phyloP scores from a whole-genome alignment of 2,797 vertebrate genomes.

The Brachymystax lenok region DNA sequence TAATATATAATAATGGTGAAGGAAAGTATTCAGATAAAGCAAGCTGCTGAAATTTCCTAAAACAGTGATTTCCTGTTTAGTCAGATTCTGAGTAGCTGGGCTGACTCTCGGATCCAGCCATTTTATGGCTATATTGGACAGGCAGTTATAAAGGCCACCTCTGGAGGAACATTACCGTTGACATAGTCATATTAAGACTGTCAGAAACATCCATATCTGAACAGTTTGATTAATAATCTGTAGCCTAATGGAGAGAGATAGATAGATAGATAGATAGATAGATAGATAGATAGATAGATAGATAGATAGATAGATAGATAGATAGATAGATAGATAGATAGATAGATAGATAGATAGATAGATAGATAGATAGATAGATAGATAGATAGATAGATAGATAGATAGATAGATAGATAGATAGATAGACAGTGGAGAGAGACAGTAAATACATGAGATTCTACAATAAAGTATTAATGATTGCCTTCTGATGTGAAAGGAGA shows the following conservation, averaged over 20 bases:
- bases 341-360: neutral
- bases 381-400: neutral
- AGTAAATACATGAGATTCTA: neutral
- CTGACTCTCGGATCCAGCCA: constrained; percentile 3
- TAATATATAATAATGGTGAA: neutral
- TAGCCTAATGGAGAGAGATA: neutral
- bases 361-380: neutral
- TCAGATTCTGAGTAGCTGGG: constrained; percentile 9
- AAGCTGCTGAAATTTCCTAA: neutral
- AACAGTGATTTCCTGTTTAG: neutral
- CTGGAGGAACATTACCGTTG: constrained; percentile 48
- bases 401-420: neutral
- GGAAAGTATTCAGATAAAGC: neutral
- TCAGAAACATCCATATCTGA: constrained; percentile 9
- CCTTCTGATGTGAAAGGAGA: neutral
- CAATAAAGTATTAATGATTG: neutral
- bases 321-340: neutral
- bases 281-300: neutral
- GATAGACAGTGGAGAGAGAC: neutral
- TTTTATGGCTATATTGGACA: constrained; percentile 31
- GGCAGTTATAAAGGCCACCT: constrained; percentile 38
- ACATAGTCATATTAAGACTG: constrained; percentile 35
- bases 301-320: neutral
- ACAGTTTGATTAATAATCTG: constrained; percentile 25
- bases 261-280: constrained; percentile 6